Evolutionary conservation across 2,888 invertebrate genomes (phyloP).

Genomic region (Isoperla grammatica): DNA sequence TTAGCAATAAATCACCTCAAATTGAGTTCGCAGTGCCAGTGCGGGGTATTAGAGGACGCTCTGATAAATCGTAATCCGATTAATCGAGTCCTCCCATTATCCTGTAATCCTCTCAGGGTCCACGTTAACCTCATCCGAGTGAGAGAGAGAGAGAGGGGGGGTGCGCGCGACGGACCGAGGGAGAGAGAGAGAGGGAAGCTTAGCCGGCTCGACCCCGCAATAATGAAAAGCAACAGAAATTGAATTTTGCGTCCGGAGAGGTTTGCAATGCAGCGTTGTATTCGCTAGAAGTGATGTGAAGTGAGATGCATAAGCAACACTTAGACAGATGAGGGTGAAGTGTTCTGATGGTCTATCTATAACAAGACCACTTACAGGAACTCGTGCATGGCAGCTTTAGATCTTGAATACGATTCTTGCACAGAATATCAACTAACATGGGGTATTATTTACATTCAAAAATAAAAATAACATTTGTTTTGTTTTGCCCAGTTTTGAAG

Average conservation of each 20-base stretch:
- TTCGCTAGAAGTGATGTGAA: neutral
- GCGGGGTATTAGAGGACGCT: constrained; percentile 24
- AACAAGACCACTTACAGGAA: no score
- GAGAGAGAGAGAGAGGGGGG: constrained; percentile 6
- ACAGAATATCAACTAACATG: no score
- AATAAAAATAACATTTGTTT: no score
- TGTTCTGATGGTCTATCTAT: no score
- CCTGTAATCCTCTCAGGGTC: constrained; percentile 14
- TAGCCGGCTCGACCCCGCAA: constrained; percentile 17
- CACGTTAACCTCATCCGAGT: constrained; percentile 22
- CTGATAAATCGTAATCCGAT: constrained; percentile 29
- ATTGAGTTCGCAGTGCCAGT: constrained; percentile 21
- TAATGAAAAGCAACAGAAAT: constrained; percentile 27
- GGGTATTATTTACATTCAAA: no score
- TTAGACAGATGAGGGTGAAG: no score
- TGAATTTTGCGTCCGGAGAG: constrained; percentile 24
- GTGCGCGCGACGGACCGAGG: neutral
- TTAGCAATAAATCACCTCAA: constrained; percentile 31
- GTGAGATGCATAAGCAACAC: neutral
- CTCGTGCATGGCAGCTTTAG: no score
- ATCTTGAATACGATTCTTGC: no score
- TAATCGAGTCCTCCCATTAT: constrained; percentile 27
- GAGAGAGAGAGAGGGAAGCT: constrained; percentile 5
- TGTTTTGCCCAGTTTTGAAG: no score
- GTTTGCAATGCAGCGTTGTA: neutral